Evolutionary conservation across 1,140 invertebrate species (phyloP).

Genomic region (Caenorhabditis briggsae): DNA sequence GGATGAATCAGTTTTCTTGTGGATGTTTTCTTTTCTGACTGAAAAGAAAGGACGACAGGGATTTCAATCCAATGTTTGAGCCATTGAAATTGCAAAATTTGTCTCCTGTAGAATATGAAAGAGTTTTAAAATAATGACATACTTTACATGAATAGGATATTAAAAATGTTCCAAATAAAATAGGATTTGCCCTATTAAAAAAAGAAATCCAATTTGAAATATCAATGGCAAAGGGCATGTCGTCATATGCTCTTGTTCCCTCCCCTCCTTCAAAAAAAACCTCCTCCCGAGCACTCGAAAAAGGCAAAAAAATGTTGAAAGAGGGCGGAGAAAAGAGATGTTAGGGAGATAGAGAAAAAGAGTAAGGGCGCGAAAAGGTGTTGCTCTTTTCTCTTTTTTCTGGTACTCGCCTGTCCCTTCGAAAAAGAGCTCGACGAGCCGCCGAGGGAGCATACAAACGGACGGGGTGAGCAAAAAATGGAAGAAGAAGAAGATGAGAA

Average conservation of each 20-base stretch:
- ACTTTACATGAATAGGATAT: neutral
- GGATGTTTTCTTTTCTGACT: neutral
- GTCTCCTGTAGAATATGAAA: neutral
- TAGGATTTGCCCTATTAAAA: neutral
- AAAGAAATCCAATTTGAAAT: constrained; percentile 2
- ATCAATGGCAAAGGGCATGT: constrained; percentile 19
- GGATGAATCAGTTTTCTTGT: constrained; percentile 10
- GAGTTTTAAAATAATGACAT: neutral
- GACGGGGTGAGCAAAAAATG: neutral
- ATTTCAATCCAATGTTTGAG: no score
- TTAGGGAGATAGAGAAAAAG: constrained; percentile 13
- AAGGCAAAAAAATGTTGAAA: constrained; percentile 53
- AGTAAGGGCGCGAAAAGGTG: constrained; percentile 53
- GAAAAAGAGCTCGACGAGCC: neutral
- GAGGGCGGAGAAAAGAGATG: neutral
- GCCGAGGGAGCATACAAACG: constrained; percentile 13
- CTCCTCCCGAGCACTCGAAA: constrained; percentile 20
- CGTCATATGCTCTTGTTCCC: constrained; percentile 3
- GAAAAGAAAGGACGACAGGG: neutral
- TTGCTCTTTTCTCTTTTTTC: constrained; percentile 44
- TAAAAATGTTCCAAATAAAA: neutral
- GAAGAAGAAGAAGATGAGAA: neutral
- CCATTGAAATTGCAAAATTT: no score
- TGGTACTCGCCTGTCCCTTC: constrained; percentile 47
- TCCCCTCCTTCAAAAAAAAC: neutral